Conservation (phyloP, 2,797 vertebrate species). For the Sebastes melanostomus region DNA sequence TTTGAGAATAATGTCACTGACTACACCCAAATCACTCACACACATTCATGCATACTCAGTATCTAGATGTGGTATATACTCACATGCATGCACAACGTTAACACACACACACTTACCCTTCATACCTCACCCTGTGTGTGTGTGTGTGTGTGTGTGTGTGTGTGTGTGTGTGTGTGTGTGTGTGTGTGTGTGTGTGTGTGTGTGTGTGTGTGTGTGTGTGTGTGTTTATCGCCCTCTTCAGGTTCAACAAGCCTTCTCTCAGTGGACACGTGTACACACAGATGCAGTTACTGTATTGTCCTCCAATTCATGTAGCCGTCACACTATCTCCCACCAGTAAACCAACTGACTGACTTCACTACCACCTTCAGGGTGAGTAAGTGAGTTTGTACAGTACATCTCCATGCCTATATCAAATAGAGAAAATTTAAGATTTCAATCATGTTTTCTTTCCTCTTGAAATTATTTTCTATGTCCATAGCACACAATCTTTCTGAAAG, state of each 20-base stretch:
- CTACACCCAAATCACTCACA: neutral
- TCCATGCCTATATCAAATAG: neutral
- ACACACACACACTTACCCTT: neutral
- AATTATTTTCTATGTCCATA: neutral
- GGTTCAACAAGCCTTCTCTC: slow-evolving; percentile 18
- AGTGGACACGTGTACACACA: neutral
- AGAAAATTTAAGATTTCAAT: neutral
- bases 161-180: neutral
- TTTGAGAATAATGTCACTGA: neutral
- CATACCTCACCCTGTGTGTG: slow-evolving; percentile 4
- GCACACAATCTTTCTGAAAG: neutral
- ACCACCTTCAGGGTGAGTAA: neutral
- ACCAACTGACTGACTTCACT: slow-evolving; percentile 11
- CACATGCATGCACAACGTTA: neutral
- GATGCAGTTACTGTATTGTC: slow-evolving; percentile 25
- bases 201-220: neutral
- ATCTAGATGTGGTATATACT: neutral
- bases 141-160: neutral
- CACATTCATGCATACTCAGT: neutral
- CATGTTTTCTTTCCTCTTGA: neutral
- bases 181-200: neutral
- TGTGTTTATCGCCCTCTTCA: slow-evolving; percentile 15
- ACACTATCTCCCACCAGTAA: slow-evolving; percentile 23
- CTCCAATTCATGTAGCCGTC: slow-evolving; percentile 18
- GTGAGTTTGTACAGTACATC: neutral